Percentiles rank a stretch among this genome's conserved stretches.
Conservation (phyloP, 2,797 vertebrate species). For the Schizopygopsis malacanthus region DNA sequence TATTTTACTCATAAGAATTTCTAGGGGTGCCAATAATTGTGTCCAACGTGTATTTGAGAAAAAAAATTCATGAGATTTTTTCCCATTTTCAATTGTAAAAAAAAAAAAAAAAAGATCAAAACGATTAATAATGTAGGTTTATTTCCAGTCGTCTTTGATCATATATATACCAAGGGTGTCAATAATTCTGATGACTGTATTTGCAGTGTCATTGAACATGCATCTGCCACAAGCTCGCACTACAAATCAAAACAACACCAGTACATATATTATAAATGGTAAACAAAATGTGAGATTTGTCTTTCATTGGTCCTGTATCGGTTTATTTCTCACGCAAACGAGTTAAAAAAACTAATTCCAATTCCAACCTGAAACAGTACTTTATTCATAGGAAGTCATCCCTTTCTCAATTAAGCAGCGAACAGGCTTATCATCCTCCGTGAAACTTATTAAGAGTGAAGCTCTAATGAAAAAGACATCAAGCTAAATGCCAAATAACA, state of each 20-base stretch:
- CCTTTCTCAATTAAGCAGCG: constrained; percentile 27
- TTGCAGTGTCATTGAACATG: background rate
- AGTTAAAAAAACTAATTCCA: background rate
- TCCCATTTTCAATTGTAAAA: too few species aligned
- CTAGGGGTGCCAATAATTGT: too few species aligned
- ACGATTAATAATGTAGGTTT: too few species aligned
- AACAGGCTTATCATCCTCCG: constrained; percentile 38
- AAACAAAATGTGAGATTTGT: background rate
- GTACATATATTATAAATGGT: background rate
- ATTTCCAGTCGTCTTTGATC: too few species aligned
- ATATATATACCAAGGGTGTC: too few species aligned
- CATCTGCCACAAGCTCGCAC: background rate
- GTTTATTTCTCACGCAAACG: background rate
- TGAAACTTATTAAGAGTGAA: constrained; percentile 49
- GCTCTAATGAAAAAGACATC: constrained; percentile 49
- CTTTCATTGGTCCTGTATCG: background rate
- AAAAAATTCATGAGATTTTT: too few species aligned
- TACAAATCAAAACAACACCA: background rate
- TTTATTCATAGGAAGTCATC: constrained; percentile 55
- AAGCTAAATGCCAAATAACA: constrained; percentile 49
- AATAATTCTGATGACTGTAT: too few species aligned
- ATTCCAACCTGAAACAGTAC: constrained; percentile 40
- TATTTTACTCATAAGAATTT: too few species aligned
- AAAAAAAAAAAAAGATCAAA: too few species aligned
- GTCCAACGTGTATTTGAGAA: too few species aligned